These are phyloP conservation scores for Aphis craccivora DNA, from an alignment of 1,140 invertebrate genomes.

Conservation along the genomic window DNA sequence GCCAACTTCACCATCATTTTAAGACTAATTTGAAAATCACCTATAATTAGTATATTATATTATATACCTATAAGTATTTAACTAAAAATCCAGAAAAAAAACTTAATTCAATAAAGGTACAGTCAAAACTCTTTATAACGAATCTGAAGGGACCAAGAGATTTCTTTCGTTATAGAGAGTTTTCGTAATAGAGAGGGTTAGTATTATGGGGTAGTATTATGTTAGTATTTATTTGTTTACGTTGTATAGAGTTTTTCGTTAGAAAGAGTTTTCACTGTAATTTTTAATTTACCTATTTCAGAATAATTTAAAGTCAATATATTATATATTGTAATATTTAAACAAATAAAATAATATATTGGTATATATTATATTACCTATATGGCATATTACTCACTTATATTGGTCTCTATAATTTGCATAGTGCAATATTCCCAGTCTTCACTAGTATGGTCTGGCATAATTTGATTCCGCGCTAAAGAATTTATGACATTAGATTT, in stretches of 20 bases:
- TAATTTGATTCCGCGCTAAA: neutral
- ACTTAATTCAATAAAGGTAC: too few relatives aligned
- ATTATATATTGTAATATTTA: too few relatives aligned
- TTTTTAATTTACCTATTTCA: neutral
- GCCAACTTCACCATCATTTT: constrained; percentile 19
- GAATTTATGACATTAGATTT: neutral
- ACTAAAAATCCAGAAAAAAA: neutral
- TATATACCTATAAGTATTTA: neutral
- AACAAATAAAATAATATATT: neutral
- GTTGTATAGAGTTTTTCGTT: too few relatives aligned
- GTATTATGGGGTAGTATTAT: too few relatives aligned
- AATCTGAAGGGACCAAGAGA: too few relatives aligned
- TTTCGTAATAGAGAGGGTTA: too few relatives aligned
- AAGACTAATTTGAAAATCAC: neutral
- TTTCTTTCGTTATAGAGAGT: too few relatives aligned
- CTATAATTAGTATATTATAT: neutral
- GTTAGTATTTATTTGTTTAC: too few relatives aligned
- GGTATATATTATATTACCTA: neutral
- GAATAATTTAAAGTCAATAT: neutral
- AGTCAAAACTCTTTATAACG: too few relatives aligned
- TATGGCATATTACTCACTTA: neutral
- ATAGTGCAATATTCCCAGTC: neutral
- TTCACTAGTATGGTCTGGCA: neutral
- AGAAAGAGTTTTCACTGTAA: too few relatives aligned
- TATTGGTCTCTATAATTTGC: constrained; percentile 11